phyloP scores from a whole-genome alignment of 2,797 vertebrate species.

The Chloroceryle inda region DNA sequence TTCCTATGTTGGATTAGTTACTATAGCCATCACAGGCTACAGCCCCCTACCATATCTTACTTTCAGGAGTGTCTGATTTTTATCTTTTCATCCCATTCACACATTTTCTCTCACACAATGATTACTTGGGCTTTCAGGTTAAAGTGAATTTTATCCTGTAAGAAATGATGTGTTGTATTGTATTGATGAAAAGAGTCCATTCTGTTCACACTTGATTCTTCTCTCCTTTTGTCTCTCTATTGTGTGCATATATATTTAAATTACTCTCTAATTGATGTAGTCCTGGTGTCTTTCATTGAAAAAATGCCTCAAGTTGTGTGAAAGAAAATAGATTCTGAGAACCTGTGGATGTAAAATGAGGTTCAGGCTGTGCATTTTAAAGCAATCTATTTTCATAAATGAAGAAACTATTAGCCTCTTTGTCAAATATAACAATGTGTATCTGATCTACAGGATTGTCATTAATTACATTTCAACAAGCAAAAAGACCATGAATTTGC shows the following conservation, averaged over 20 bases:
- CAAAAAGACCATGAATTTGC: slow-evolving; percentile 48
- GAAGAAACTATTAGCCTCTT: slow-evolving; percentile 65
- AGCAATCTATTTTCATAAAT: slow-evolving; percentile 59
- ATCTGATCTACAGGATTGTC: not conserved
- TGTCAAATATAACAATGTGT: slow-evolving; percentile 60
- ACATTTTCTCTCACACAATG: slow-evolving; percentile 32
- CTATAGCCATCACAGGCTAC: slow-evolving; percentile 12
- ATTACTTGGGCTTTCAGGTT: slow-evolving; percentile 41
- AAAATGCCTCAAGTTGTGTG: not conserved
- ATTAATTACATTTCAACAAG: slow-evolving; percentile 41
- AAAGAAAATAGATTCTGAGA: not conserved
- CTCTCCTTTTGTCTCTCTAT: slow-evolving; percentile 47
- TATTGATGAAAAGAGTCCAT: slow-evolving; percentile 55
- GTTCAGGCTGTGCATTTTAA: slow-evolving; percentile 49
- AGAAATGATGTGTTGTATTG: slow-evolving; percentile 30
- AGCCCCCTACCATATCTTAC: not conserved
- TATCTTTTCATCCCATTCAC: slow-evolving; percentile 61
- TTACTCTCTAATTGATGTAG: slow-evolving; percentile 61
- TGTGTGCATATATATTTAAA: slow-evolving; percentile 59
- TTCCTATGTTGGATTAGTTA: not conserved
- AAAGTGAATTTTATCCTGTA: slow-evolving; percentile 43
- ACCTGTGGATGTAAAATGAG: slow-evolving; percentile 22
- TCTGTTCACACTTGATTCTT: slow-evolving; percentile 46
- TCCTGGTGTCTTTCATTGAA: slow-evolving; percentile 43
- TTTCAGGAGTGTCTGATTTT: slow-evolving; percentile 40